Percentiles rank a stretch among this genome's conserved stretches.
These are phyloP conservation scores for Lontra canadensis DNA, from an alignment of 2,113 vertebrate genomes.

Conservation along the genomic window DNA sequence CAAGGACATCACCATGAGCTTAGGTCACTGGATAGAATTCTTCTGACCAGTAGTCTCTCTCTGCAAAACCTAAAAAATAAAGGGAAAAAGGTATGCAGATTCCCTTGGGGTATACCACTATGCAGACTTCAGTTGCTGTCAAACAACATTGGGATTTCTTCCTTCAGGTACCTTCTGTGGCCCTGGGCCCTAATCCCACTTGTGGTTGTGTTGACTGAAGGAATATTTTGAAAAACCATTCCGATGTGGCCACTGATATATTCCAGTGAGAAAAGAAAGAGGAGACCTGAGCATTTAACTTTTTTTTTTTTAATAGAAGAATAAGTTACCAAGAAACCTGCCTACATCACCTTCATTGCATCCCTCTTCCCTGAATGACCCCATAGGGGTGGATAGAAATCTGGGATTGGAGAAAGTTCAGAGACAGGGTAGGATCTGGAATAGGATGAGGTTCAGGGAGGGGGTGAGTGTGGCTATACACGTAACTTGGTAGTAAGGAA, in stretches of 20 bases:
- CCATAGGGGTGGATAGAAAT: background rate
- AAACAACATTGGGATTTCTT: background rate
- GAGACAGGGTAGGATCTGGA: background rate
- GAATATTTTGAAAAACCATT: background rate
- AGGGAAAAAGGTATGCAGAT: background rate
- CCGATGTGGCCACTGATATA: background rate
- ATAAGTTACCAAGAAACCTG: background rate
- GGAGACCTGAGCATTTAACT: background rate
- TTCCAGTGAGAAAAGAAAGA: background rate
- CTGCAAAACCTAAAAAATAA: background rate
- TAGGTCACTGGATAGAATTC: background rate
- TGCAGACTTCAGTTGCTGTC: background rate
- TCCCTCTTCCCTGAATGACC: background rate
- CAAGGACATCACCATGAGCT: background rate
- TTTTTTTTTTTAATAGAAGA: background rate
- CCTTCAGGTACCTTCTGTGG: background rate
- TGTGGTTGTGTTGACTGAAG: background rate
- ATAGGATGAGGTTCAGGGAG: background rate
- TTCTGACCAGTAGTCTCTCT: background rate
- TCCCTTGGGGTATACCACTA: background rate
- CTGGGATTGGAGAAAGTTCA: background rate
- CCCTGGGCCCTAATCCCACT: background rate
- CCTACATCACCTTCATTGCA: background rate
- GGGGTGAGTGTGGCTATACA: background rate
- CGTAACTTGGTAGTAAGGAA: background rate